Base-by-base conservation (phyloP, 1,140 invertebrate species). In the Panonychus citri region DNA sequence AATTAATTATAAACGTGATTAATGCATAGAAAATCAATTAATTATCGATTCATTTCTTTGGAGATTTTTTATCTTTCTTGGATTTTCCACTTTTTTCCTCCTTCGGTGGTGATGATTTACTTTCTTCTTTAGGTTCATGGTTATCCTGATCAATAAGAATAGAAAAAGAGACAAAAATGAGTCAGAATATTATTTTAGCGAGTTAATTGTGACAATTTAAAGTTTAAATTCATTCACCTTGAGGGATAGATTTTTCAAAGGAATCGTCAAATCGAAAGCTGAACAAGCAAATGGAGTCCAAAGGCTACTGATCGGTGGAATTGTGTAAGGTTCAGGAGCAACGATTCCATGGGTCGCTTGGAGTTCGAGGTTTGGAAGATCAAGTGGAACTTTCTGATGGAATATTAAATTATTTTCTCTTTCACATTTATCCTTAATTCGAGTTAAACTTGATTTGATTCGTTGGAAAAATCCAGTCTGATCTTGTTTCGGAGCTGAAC, bases 351-450 rank as follows among this genome's bases (percentile, higher is more conserved):
- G 80, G 2, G 77, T 78, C 39, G 78, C 77, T 68, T 80, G 73
- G n/a, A 75, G 66, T 63, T 80, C 77, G 30, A 82, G 66, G 34
- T 66, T 60, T 49, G 79, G 78, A 57, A 74, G 66, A 59, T 79
- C 78, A 61, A 67, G 70, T 1, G 79, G 76, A 61, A 81, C 69
- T 64, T 74, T 77, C 62, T 82, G 75, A 64, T 82, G 80, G 62
- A 80, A 81, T 62, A 82, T 82, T 52, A 82, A 74, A 59, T 77
- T 75, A 71, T 82, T 82, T 68, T 82, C 81, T 60, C 80, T 65
- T 61, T 80, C 75, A 67, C 79, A 81, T 65, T 82, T 82, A 56
- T 81, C 78, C 49, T 81, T 66, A 12, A 76, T 79, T 48, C 77
- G 66, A 59, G 73, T 73, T 5, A 82, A 69, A 52, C 77, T 65